phyloP scores from a whole-genome alignment of 2,888 invertebrate genomes.

The Abrostola tripartita region DNA sequence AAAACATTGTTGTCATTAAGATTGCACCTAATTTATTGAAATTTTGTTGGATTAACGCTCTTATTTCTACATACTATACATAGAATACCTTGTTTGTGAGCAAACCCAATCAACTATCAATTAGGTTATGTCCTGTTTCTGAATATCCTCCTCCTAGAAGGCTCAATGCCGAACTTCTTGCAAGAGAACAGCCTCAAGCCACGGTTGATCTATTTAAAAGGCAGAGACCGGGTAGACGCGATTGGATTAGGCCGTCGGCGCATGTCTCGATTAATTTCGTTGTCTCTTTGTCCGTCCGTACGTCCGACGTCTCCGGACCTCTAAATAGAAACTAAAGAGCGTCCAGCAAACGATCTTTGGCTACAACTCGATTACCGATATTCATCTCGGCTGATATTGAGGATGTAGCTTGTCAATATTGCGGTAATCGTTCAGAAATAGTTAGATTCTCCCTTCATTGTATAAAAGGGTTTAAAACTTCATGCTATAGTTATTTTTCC shows the following conservation, averaged over 20 bases:
- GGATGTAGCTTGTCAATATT: conserved; percentile 11
- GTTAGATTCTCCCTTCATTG: not conserved
- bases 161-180: conserved; percentile 44
- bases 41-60: not conserved
- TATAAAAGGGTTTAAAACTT: not conserved
- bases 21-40: too few relatives aligned
- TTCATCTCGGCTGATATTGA: conserved; percentile 55
- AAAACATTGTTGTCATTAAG: too few relatives aligned
- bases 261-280: conserved; percentile 86
- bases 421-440: not conserved
- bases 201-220: conserved; percentile 71
- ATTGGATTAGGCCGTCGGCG: conserved; percentile 82
- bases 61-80: not conserved
- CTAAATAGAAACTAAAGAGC: conserved; percentile 77
- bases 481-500: not conserved
- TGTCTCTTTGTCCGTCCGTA: conserved; percentile 79
- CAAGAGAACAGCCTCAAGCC: conserved; percentile 49
- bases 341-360: conserved; percentile 76
- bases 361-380: conserved; percentile 81
- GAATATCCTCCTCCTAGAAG: conserved; percentile 26
- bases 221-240: conserved; percentile 63
- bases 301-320: conserved; percentile 59
- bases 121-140: conserved; percentile 21
- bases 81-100: not conserved
- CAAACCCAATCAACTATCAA: conserved; percentile 9